A percentile compares a stretch with the other conserved stretches of the same genome.
Evolutionary conservation across 2,888 invertebrate species (phyloP).

Genomic region (Cheilosia vulpina): DNA sequence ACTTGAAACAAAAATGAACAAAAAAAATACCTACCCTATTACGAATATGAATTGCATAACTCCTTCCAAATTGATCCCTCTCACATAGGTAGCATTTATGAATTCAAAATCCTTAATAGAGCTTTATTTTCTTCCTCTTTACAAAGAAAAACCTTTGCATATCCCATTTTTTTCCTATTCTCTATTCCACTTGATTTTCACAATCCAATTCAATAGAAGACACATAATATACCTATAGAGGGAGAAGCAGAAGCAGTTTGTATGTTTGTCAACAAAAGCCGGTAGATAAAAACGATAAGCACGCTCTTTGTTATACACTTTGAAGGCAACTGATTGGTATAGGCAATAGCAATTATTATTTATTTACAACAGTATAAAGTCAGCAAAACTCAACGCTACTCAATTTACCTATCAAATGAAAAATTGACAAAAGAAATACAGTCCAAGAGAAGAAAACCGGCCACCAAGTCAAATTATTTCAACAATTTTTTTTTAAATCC

Average conservation of each 20-base stretch:
- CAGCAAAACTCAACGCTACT: too few species aligned
- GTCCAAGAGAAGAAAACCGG: background rate
- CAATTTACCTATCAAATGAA: background rate
- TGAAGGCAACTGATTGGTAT: constrained; percentile 19
- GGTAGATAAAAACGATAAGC: constrained; percentile 55
- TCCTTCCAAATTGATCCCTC: constrained; percentile 6
- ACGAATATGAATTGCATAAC: constrained; percentile 32
- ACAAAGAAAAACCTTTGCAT: constrained; percentile 8
- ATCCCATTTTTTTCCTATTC: background rate
- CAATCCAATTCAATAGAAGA: background rate
- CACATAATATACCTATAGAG: background rate
- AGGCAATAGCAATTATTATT: background rate
- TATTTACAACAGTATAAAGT: too few species aligned
- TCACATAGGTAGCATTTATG: constrained; percentile 35
- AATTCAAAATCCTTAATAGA: constrained; percentile 36
- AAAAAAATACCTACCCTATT: background rate
- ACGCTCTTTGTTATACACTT: constrained; percentile 27
- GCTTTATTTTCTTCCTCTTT: constrained; percentile 13
- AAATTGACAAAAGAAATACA: background rate
- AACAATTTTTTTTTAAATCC: constrained; percentile 4
- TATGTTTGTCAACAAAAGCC: constrained; percentile 68
- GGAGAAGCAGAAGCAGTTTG: constrained; percentile 2
- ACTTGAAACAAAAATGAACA: background rate
- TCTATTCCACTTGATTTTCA: background rate
- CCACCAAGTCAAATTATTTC: background rate